A percentile compares a stretch with the other conserved stretches of the same genome.
phyloP scores from a whole-genome alignment of 2,113 vertebrate genomes.

The Pachycephala philippinensis region DNA sequence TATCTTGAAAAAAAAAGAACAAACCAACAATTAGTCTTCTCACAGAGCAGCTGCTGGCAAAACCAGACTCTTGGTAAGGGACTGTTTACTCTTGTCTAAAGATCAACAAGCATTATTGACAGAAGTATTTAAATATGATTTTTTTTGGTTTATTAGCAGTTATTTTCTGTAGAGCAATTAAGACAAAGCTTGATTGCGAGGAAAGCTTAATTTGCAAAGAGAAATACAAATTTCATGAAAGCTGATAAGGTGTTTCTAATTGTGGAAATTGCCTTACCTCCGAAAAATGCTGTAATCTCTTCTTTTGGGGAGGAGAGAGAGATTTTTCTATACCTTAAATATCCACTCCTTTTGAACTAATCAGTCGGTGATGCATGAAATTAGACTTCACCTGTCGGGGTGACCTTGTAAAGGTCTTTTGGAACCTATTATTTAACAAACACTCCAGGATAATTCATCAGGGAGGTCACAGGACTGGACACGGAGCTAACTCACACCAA shows the following conservation, averaged over 20 bases:
- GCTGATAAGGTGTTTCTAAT: not conserved
- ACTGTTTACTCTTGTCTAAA: not conserved
- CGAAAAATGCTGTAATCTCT: not conserved
- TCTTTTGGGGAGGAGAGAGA: not conserved
- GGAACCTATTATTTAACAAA: not conserved
- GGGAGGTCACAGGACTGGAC: not conserved
- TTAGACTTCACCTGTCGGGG: not conserved
- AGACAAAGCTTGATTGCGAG: not conserved
- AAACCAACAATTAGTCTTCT: not conserved
- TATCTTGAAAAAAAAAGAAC: fast-evolving
- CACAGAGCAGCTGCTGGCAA: not conserved
- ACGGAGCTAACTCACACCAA: not conserved
- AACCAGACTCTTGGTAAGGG: not conserved
- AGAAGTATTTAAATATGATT: not conserved
- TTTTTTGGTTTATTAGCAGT: not conserved
- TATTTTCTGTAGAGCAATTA: not conserved
- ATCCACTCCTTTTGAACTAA: not conserved
- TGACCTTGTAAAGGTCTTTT: not conserved
- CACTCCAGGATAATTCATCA: not conserved
- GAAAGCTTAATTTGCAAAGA: not conserved
- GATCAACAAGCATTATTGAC: not conserved
- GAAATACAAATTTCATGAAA: not conserved
- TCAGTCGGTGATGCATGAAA: not conserved
- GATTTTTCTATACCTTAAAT: not conserved
- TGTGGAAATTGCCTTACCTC: not conserved